A percentile compares a stretch with the other conserved stretches of the same genome.
Evolutionary conservation across 2,113 vertebrate species (phyloP).

Genomic region (Perognathus longimembris): DNA sequence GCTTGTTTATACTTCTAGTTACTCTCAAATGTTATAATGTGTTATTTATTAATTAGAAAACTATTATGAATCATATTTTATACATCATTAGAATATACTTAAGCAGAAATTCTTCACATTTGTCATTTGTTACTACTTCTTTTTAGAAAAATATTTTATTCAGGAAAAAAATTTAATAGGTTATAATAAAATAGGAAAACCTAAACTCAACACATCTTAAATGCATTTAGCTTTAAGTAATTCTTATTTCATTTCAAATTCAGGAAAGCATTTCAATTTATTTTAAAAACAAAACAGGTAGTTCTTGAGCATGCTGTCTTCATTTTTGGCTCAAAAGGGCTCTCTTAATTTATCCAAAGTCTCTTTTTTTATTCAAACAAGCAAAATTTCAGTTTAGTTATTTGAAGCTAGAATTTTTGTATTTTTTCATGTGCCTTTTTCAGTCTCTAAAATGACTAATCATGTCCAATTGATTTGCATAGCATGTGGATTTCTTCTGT

Average conservation of each 20-base stretch:
- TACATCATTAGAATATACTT: conserved; percentile 55
- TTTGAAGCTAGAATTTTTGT: conserved; percentile 21
- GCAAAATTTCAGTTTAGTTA: conserved; percentile 2
- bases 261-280: conserved; percentile 23
- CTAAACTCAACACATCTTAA: conserved; percentile 45
- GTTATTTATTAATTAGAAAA: conserved; percentile 79
- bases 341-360: conserved; percentile 14
- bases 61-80: conserved; percentile 74
- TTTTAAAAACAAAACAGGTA: background rate
- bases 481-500: background rate
- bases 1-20: conserved; percentile 43
- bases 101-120: conserved; percentile 40
- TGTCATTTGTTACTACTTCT: conserved; percentile 50
- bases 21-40: conserved; percentile 42
- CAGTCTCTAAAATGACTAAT: conserved; percentile 15
- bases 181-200: conserved; percentile 44
- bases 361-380: conserved; percentile 7
- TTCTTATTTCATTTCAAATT: conserved; percentile 51
- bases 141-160: conserved; percentile 65
- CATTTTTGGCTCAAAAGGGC: background rate
- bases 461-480: background rate
- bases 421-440: background rate
- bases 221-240: background rate
- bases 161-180: conserved; percentile 46
- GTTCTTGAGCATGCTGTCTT: background rate